Evolutionary conservation across 2,797 vertebrate genomes (phyloP).

Genomic region (Gymnopithys bicolor): DNA sequence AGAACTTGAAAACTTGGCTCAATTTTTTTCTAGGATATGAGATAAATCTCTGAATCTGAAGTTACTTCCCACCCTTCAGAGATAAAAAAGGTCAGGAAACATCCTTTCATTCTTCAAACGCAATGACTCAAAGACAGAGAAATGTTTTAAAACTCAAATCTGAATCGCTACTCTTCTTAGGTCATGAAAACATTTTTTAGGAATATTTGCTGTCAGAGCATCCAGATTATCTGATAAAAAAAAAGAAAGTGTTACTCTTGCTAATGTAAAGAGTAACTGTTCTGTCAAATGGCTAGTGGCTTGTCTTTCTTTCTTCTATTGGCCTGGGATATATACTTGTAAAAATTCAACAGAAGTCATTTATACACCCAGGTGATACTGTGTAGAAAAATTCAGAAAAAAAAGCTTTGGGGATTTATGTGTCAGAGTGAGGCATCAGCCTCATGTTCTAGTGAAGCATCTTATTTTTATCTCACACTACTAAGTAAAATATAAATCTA

Average conservation of each 20-base stretch:
- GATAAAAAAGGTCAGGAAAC: slow-evolving; percentile 51
- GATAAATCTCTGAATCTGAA: slow-evolving; percentile 30
- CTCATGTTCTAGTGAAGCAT: not conserved
- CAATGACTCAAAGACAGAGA: not conserved
- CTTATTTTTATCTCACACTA: slow-evolving; percentile 42
- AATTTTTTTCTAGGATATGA: slow-evolving; percentile 41
- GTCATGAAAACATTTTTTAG: not conserved
- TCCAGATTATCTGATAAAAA: not conserved
- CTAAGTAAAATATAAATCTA: slow-evolving; percentile 49
- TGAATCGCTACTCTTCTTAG: not conserved
- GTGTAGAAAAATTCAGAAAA: not conserved
- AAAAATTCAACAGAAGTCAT: not conserved
- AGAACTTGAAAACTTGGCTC: slow-evolving; percentile 40
- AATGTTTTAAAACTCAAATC: slow-evolving; percentile 12
- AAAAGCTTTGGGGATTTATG: slow-evolving; percentile 16
- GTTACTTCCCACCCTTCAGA: slow-evolving; percentile 20
- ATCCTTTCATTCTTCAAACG: slow-evolving; percentile 41
- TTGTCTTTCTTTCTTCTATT: not conserved
- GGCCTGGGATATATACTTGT: not conserved
- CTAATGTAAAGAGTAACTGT: not conserved
- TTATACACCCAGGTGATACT: not conserved
- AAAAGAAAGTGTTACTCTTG: not conserved
- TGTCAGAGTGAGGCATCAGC: not conserved
- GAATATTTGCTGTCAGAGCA: not conserved
- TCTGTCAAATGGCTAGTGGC: not conserved